Base-by-base conservation (phyloP, 2,888 invertebrate species). In the Danaus chrysippus region DNA sequence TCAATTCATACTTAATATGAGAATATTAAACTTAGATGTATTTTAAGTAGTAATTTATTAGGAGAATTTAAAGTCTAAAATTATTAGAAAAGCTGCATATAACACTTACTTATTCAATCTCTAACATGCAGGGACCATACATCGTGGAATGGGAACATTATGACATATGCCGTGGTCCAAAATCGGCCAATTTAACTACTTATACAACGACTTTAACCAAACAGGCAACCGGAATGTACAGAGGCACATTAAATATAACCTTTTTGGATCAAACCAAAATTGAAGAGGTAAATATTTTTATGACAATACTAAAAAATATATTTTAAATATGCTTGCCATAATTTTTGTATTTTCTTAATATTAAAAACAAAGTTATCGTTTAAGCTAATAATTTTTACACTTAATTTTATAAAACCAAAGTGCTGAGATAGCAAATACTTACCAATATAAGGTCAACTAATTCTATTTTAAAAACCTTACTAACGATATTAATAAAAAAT, bases 91-190 rank as follows among this genome's bases (percentile, higher is more conserved):
- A 34, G 10, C 13, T 46, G 0, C 46, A 13, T 46, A 13, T n/a
- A 46, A 8, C 12, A 46, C 2, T 13, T 46, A 13, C 9, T n/a
- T 46, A 9, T 10, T 46, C 8, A 13, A n/a, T n/a, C 13, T n/a
- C 15, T 49, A 10, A 46, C 8, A 17, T n/a, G 17, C 65, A 82
- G 81, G 82, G 81, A 34, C 78, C 77, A 0, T 82, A 72, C 23
- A 67, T 62, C 34, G 62, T 72, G 0, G 71, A 68, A 41, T 77
- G 72, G 71, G 68, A 71, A 3, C 68, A 72, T 12, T 75, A 71
- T 13, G 70, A 72, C 3, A 3, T 53, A 5, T 83, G 82, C 17
- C 68, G 70, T 3, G 81, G 80, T 3, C 80, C 81, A 2, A 80
- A 80, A 52, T 52, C 71, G 1, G 68, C 59, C 3, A 75, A 80